Conservation (phyloP, 2,113 vertebrate species). For the Murina feae region DNA sequence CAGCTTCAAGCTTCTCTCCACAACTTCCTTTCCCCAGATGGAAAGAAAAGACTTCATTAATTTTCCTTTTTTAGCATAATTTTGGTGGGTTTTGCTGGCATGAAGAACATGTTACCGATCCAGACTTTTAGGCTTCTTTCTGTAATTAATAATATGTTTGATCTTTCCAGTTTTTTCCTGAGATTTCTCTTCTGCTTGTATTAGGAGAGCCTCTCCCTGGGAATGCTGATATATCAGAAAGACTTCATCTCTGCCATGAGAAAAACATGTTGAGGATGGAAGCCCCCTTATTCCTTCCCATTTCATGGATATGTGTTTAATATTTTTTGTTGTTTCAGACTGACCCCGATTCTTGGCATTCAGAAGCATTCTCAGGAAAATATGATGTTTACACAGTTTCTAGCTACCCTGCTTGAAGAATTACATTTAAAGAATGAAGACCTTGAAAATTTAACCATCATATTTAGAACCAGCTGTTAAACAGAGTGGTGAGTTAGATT, state of each 20-base stretch:
- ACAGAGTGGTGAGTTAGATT: conserved; percentile 70
- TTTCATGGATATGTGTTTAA: background rate
- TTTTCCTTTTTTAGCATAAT: conserved; percentile 3
- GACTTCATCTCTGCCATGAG: background rate
- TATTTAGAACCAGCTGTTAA: conserved; percentile 74
- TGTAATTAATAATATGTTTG: background rate
- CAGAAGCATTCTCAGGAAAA: conserved; percentile 72
- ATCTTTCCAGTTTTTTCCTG: background rate
- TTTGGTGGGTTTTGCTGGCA: conserved; percentile 2
- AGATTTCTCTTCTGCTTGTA: background rate
- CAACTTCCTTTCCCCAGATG: background rate
- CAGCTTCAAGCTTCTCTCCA: background rate
- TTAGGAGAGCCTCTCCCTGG: background rate
- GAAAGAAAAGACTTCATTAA: background rate
- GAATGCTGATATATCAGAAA: background rate
- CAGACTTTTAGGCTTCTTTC: background rate
- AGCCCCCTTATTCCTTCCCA: background rate
- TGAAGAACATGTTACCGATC: background rate
- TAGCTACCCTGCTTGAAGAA: conserved; percentile 81
- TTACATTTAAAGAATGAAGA: conserved; percentile 82
- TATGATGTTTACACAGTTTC: conserved; percentile 78
- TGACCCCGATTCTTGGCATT: conserved; percentile 67
- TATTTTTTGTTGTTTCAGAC: conserved; percentile 75
- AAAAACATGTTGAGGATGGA: background rate
- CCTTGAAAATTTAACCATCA: conserved; percentile 80